These are phyloP conservation scores for Neelides folsomi DNA, from an alignment of 2,888 invertebrate species.

Conservation along the genomic window DNA sequence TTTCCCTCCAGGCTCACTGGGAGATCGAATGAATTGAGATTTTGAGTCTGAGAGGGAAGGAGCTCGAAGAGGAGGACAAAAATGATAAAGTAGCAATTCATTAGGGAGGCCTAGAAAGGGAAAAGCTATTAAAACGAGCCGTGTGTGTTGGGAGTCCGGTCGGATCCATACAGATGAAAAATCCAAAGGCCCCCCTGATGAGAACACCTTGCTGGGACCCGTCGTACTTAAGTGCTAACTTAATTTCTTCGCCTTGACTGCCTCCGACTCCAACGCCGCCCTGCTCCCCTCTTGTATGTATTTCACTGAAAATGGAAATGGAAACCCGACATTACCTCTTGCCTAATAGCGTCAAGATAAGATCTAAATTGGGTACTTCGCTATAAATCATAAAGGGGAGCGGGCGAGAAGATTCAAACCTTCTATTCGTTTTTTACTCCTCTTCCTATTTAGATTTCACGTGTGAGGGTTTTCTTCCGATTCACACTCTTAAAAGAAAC, in stretches of 20 bases:
- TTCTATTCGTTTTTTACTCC: conserved; percentile 8
- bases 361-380: conserved; percentile 29
- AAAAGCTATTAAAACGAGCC: conserved; percentile 7
- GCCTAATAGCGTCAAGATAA: conserved; percentile 26
- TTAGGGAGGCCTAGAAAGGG: conserved; percentile 7
- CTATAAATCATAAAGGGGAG: conserved; percentile 26
- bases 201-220: conserved; percentile 27
- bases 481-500: no score
- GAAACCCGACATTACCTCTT: conserved; percentile 20
- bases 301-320: conserved; percentile 13
- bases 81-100: background rate
- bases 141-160: conserved; percentile 6
- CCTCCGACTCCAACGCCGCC: conserved; percentile 1
- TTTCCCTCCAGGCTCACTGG: no score
- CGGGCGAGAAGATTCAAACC: background rate
- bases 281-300: background rate
- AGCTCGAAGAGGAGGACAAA: background rate
- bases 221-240: conserved; percentile 32
- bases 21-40: no score
- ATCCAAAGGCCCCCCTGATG: conserved; percentile 18
- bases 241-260: conserved; percentile 23
- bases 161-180: no score
- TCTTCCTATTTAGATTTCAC: background rate
- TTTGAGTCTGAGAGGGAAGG: no score
- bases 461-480: no score